These are phyloP conservation scores for Bostrychus sinensis DNA, from an alignment of 2,113 vertebrate genomes.

Conservation along the genomic window DNA sequence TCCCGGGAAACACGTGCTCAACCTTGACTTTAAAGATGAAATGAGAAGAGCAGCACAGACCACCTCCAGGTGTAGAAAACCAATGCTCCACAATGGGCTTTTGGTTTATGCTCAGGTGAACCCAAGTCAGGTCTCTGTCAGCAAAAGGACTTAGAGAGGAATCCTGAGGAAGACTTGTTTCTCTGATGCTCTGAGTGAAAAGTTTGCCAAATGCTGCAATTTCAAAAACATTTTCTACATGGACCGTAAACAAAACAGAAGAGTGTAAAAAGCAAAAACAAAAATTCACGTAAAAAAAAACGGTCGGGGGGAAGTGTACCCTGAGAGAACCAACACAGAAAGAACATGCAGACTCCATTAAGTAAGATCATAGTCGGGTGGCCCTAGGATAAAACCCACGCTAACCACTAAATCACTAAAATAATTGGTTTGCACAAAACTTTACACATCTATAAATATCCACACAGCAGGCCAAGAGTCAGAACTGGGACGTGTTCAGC, in stretches of 20 bases:
- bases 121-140: not conserved
- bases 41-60: slow-evolving; percentile 9
- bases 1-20: slow-evolving; percentile 37
- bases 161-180: not conserved
- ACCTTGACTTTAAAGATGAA: slow-evolving; percentile 43
- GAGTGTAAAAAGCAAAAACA: no score
- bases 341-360: no score
- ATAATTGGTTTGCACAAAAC: slow-evolving; percentile 4
- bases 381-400: no score
- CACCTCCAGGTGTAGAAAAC: slow-evolving; percentile 1
- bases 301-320: no score
- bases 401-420: not conserved
- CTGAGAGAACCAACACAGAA: no score
- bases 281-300: no score
- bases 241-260: not conserved
- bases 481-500: slow-evolving; percentile 37
- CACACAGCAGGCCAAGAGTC: slow-evolving; percentile 7
- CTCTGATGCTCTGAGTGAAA: not conserved
- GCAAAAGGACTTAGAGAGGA: not conserved
- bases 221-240: not conserved
- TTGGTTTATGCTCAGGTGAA: slow-evolving; percentile 1
- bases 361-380: no score
- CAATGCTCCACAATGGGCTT: not conserved
- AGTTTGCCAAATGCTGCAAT: not conserved
- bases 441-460: slow-evolving; percentile 31